phyloP scores from a whole-genome alignment of 2,113 vertebrate species.

The Lethenteron reissneri region DNA sequence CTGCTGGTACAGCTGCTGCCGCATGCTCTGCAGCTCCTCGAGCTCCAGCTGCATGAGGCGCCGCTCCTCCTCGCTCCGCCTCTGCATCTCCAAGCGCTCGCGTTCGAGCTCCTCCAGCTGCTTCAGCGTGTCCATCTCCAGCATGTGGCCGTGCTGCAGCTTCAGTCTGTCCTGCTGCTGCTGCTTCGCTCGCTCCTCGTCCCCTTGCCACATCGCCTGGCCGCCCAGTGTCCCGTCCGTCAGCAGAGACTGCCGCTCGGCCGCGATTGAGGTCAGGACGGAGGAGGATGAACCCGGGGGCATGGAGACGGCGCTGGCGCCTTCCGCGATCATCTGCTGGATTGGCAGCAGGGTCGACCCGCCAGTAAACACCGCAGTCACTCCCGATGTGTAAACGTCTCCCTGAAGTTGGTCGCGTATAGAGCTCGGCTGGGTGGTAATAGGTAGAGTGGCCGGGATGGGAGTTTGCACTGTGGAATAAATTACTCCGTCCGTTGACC shows the following conservation, averaged over 20 bases:
- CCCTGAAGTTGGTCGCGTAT: conserved; percentile 39
- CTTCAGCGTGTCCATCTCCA: conserved; percentile 86
- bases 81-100: conserved; percentile 92
- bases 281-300: too few relatives aligned
- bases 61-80: conserved; percentile 84
- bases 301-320: too few relatives aligned
- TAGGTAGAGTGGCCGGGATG: conserved; percentile 62
- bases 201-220: too few relatives aligned
- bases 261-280: too few relatives aligned
- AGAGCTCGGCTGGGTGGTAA: conserved; percentile 87
- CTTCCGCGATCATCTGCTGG: too few relatives aligned
- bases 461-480: conserved; percentile 71
- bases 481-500: conserved; percentile 67
- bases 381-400: too few relatives aligned
- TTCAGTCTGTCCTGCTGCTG: too few relatives aligned
- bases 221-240: too few relatives aligned
- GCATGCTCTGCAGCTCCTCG: conserved; percentile 78
- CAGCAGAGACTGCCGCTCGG: too few relatives aligned
- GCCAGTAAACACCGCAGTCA: too few relatives aligned
- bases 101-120: conserved; percentile 88
- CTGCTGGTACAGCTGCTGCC: conserved; percentile 60
- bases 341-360: too few relatives aligned
- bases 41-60: conserved; percentile 87
- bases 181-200: too few relatives aligned
- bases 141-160: conserved; percentile 15